Conservation (phyloP, 2,888 invertebrate species). For the Teleiodes luculella region DNA sequence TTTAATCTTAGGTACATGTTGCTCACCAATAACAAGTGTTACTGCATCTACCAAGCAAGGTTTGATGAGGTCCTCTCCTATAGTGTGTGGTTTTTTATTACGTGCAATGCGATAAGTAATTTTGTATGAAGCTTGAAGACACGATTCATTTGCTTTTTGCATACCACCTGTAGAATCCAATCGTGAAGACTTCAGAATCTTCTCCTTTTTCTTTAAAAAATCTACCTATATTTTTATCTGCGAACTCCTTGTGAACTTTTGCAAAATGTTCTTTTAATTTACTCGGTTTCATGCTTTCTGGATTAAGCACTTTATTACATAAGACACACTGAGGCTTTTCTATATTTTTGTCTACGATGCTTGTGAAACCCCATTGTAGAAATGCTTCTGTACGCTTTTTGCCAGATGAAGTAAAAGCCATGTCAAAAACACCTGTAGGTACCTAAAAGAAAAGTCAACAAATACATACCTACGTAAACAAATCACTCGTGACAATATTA, state of each 20-base stretch:
- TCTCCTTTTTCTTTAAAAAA: conserved; percentile 24
- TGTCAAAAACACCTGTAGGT: conserved; percentile 15
- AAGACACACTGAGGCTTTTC: conserved; percentile 26
- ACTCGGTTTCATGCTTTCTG: conserved; percentile 29
- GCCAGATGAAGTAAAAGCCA: conserved; percentile 17
- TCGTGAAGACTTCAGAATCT: conserved; percentile 21
- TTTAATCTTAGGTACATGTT: conserved; percentile 24
- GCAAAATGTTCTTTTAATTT: conserved; percentile 29
- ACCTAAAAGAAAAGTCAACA: conserved; percentile 15
- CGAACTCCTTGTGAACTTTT: conserved; percentile 23
- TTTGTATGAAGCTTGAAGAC: conserved; percentile 26
- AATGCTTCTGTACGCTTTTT: conserved; percentile 23
- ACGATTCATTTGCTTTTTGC: conserved; percentile 15
- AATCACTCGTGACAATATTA: conserved; percentile 12
- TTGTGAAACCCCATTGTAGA: conserved; percentile 26
- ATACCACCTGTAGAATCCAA: conserved; percentile 24
- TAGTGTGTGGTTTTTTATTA: conserved; percentile 24
- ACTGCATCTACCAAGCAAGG: conserved; percentile 27
- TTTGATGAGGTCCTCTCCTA: conserved; percentile 24
- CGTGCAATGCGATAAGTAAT: conserved; percentile 23
- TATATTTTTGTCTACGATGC: conserved; percentile 25
- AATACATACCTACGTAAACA: conserved; percentile 11
- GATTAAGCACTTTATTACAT: conserved; percentile 29
- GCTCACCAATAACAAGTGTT: conserved; percentile 23
- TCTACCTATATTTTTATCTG: conserved; percentile 24